A percentile compares a stretch with the other conserved stretches of the same genome.
phyloP scores from a whole-genome alignment of 2,888 invertebrate species.

The Cataglyphis livida region DNA sequence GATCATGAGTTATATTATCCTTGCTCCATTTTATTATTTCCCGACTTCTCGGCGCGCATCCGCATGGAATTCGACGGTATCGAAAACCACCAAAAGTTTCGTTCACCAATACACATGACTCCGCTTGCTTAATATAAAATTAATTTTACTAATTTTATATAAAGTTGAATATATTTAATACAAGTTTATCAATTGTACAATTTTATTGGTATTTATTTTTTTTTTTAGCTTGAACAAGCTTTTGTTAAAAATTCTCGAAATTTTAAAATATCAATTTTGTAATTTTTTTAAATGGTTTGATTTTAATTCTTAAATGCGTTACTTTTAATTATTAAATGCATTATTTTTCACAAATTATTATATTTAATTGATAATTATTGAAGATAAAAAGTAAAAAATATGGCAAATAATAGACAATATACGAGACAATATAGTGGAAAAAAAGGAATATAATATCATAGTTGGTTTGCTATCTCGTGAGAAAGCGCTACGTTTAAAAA shows the following conservation, averaged over 20 bases:
- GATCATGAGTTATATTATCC: slow-evolving; percentile 62
- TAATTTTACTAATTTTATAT: not conserved
- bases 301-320: not conserved
- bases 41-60: not conserved
- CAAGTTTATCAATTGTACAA: not conserved
- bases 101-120: not conserved
- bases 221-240: not conserved
- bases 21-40: not conserved
- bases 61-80: not conserved
- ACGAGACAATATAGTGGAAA: slow-evolving; percentile 6
- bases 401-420: slow-evolving; percentile 10
- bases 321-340: not conserved
- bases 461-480: slow-evolving; percentile 32
- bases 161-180: not conserved
- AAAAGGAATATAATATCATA: not conserved
- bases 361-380: slow-evolving; percentile 18
- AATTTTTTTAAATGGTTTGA: not conserved
- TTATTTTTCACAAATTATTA: slow-evolving; percentile 35
- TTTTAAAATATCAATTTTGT: not conserved
- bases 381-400: slow-evolving; percentile 23
- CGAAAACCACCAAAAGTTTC: not conserved
- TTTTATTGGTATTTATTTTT: not conserved
- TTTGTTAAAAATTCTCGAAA: not conserved
- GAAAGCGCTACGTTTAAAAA: slow-evolving; percentile 58
- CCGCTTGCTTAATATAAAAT: not conserved